These are phyloP conservation scores for Linepithema humile DNA, from an alignment of 1,140 invertebrate species.

Conservation along the genomic window DNA sequence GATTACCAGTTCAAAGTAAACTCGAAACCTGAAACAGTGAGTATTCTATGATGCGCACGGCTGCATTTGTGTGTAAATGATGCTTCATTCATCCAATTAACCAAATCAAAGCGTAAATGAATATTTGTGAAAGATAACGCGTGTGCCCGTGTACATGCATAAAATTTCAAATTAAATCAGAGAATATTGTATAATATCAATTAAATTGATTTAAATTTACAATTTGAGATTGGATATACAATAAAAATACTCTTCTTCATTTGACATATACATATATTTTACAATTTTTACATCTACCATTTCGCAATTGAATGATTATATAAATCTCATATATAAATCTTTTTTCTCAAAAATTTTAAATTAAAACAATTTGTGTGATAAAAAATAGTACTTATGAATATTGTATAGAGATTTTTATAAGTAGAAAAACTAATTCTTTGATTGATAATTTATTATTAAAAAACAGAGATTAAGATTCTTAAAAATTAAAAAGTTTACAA, in stretches of 20 bases:
- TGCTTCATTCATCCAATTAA: not conserved
- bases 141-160: not conserved
- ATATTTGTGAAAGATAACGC: not conserved
- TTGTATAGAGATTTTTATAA: too few relatives aligned
- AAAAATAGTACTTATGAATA: not conserved
- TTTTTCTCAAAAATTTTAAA: not conserved
- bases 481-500: too few relatives aligned
- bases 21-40: conserved; percentile 82
- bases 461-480: too few relatives aligned
- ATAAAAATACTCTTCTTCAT: not conserved
- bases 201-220: not conserved
- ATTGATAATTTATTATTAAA: too few relatives aligned
- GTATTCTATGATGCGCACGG: not conserved
- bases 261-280: not conserved
- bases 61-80: not conserved
- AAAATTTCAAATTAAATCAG: not conserved
- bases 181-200: not conserved
- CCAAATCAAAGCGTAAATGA: not conserved
- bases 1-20: conserved; percentile 85
- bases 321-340: not conserved
- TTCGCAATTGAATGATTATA: not conserved
- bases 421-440: too few relatives aligned
- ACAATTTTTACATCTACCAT: not conserved
- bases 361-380: not conserved
- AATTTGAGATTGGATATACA: not conserved